phyloP scores from a whole-genome alignment of 2,797 vertebrate genomes.

The Steatocranus sp. region DNA sequence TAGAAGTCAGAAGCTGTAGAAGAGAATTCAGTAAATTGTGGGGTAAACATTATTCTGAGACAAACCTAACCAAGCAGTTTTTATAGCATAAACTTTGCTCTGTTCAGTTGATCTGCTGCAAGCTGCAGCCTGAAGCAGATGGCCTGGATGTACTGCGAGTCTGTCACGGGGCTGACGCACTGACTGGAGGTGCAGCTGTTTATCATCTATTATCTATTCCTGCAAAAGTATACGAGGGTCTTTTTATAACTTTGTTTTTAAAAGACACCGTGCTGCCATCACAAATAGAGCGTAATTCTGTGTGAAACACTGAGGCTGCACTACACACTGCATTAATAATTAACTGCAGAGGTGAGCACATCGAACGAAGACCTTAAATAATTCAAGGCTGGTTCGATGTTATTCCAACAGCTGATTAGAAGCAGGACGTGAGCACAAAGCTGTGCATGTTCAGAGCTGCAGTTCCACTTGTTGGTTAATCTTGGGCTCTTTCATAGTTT shows the following conservation, averaged over 20 bases:
- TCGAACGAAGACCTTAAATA: neutral
- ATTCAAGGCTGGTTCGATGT: neutral
- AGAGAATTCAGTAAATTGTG: neutral
- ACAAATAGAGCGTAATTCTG: neutral
- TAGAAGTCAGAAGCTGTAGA: neutral
- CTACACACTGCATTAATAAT: conserved; percentile 1
- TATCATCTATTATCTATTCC: neutral
- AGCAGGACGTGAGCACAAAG: neutral
- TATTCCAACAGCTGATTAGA: neutral
- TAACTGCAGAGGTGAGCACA: neutral
- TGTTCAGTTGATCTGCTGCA: neutral
- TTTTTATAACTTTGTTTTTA: neutral
- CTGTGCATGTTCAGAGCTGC: neutral
- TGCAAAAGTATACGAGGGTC: neutral
- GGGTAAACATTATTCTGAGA: neutral
- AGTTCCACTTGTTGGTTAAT: neutral
- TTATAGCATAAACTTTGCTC: neutral
- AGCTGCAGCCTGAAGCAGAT: neutral
- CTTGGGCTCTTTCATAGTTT: neutral
- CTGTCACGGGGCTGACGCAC: neutral
- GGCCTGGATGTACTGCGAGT: neutral
- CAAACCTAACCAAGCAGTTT: neutral
- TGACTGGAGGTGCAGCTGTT: neutral
- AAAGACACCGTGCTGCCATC: neutral
- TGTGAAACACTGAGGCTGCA: neutral